Evolutionary conservation across 2,113 vertebrate species (phyloP), one percentile per base, ranked within the genome.

Genomic region (Nothobranchius kuhntae): DNA sequence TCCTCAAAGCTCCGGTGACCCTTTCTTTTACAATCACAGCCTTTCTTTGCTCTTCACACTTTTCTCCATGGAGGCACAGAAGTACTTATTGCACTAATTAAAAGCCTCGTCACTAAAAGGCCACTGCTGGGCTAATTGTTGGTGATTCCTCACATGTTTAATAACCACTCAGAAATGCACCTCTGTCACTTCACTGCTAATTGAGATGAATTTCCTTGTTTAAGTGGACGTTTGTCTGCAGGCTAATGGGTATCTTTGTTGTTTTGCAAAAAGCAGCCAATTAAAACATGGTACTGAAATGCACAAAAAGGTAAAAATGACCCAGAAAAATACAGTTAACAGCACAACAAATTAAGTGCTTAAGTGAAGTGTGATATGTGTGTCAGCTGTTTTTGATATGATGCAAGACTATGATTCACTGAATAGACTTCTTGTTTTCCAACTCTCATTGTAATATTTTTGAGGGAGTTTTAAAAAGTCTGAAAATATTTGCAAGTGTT

Each of bases 61-160:
- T 84, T 74, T 65, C 67, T 81, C 65, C 21, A 75, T 24, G 80
- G 73, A 80, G 73, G 81, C 50, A 78, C 66, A 40, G 38, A 40
- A 40, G 80, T 75, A 69, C 63, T 71, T 86, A 72, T 66, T 30
- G 13, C 72, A 67, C 83, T 87, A 89, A 92, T 92, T 91, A 91
- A 79, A 73, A 63, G 53, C 35, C 42, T 46, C 80, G 72, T 86
- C 77, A 87, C 75, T 83, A 82, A 91, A 92, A 90, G 87, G 84
- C 79, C 85, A 84, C 85, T 40, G 72, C 52, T 24, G 57, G 75
- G 72, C 73, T 92, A 92, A 91, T 89, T 90, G 83, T 76, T 36
- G 71, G 75, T 79, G 81, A 91, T 90, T 62, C 73, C 82, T 91
- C 84, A 86, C 65, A 73, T 75, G 72, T 75, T 80, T 88, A 91